Evolutionary conservation across 2,888 invertebrate species (phyloP), one percentile per base, ranked within the genome.

Genomic region (Eilema caniola): DNA sequence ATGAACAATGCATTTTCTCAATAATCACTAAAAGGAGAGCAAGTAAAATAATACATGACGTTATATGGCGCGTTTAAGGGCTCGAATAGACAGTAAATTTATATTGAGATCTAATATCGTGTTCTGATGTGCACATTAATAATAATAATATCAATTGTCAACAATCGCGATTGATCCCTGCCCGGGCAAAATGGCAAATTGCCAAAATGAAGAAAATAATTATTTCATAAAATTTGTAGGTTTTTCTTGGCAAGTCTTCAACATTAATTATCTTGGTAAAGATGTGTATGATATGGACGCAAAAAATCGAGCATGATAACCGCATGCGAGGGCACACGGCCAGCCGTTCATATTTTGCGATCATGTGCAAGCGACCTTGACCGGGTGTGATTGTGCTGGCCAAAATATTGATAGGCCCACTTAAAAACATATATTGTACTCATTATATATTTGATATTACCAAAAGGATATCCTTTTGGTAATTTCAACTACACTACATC

Each of bases 361-460:
- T 83, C 89, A 89, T 89, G 90, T 93, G 92, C 91, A 91, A 86
- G 90, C 88, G 94, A 83, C 95, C 95, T 95, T 95, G 95, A 94
- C 95, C 94, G 89, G 83, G 86, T 86, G 88, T 80, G 75, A 67
- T 67, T 83, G 83, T 73, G 78, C 83, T 85, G 88, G 88, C 92
- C 87, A 90, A 94, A 92, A 87, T 83, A 76, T 77, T 82, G 84
- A 84, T 78, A 83, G 82, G 77, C 86, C 84, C 79, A 86, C 86
- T 85, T 88, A 83, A 71, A 72, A 77, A 68, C 79, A 80, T 82
- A 78, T 64, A 81, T 83, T 82, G 78, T 73, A 61, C 75, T 73
- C 70, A 83, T 75, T 78, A 77, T 60, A 73, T 75, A 75, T 68
- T 74, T 78, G 62, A 74, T 75, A 71, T 69, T 57, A 73, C 64